Evolutionary conservation across 2,888 invertebrate genomes (phyloP).

Genomic region (Chaitophorus viminalis): DNA sequence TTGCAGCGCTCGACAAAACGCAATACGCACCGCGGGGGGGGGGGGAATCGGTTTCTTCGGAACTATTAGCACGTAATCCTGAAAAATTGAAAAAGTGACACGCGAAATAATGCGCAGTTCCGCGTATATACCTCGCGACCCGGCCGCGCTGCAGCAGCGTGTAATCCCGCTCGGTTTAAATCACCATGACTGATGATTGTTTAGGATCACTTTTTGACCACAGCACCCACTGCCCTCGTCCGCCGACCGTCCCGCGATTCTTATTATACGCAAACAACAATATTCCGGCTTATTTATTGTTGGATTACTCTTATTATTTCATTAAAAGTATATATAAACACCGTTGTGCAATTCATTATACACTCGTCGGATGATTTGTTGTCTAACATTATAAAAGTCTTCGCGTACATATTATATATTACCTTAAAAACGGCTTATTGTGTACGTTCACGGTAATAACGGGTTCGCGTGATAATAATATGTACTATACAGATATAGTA

Average conservation of each 20-base stretch:
- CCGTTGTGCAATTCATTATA: too few relatives aligned
- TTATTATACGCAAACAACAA: slow-evolving; percentile 8
- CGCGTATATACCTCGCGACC: too few relatives aligned
- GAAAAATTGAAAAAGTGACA: slow-evolving; percentile 44
- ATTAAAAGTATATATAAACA: too few relatives aligned
- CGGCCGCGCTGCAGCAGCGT: not conserved
- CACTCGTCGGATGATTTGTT: too few relatives aligned
- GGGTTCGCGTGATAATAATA: too few relatives aligned
- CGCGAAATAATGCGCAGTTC: too few relatives aligned
- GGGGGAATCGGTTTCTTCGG: not conserved
- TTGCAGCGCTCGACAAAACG: not conserved
- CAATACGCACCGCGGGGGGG: not conserved
- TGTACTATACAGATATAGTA: too few relatives aligned
- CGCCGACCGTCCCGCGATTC: not conserved
- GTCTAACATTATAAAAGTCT: too few relatives aligned
- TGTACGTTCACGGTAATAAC: too few relatives aligned
- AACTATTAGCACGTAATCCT: slow-evolving; percentile 42
- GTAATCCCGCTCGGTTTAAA: slow-evolving; percentile 15
- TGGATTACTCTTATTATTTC: not conserved
- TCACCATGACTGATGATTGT: slow-evolving; percentile 30
- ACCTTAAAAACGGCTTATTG: too few relatives aligned
- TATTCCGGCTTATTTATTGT: not conserved
- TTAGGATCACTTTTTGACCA: slow-evolving; percentile 35
- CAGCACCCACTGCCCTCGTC: too few relatives aligned
- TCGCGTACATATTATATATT: too few relatives aligned